These are phyloP conservation scores for Drosophila parabipectinata DNA, from an alignment of 1,140 invertebrate species.

Conservation along the genomic window DNA sequence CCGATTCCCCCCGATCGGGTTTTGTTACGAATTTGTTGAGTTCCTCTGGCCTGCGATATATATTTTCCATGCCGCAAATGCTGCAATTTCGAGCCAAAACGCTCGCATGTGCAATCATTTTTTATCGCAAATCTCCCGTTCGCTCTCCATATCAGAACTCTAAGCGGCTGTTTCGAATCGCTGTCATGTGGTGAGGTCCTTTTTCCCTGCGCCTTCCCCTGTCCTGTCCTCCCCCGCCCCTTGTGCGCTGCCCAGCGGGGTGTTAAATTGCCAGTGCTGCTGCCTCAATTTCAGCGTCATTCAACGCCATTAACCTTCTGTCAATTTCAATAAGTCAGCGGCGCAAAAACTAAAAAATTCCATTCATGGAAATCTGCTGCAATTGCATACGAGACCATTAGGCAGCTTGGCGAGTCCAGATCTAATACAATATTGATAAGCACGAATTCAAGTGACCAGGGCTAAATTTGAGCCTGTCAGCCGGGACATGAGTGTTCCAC, in stretches of 20 bases:
- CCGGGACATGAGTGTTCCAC: conserved; percentile 28
- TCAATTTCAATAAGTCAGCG: conserved; percentile 76
- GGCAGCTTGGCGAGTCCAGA: conserved; percentile 13
- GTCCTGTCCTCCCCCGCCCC: conserved; percentile 3
- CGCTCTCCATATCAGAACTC: conserved; percentile 24
- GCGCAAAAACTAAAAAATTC: conserved; percentile 19
- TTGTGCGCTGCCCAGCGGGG: conserved; percentile 61
- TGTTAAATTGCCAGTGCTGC: conserved; percentile 73
- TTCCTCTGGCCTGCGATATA: conserved; percentile 27
- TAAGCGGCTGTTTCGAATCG: conserved; percentile 61
- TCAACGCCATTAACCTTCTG: conserved; percentile 80
- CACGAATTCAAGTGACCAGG: conserved; percentile 10
- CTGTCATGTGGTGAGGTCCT: conserved; percentile 53
- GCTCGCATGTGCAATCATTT: conserved; percentile 80
- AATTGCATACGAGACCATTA: conserved; percentile 61
- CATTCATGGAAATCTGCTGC: conserved; percentile 64
- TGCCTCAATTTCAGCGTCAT: conserved; percentile 48
- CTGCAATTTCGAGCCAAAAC: conserved; percentile 71
- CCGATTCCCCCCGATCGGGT: background rate
- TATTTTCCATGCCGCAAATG: conserved; percentile 80
- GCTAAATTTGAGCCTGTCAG: conserved; percentile 11
- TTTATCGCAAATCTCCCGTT: conserved; percentile 74
- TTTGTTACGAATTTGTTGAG: conserved; percentile 62
- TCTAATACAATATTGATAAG: conserved; percentile 48
- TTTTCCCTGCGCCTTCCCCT: conserved; percentile 4